Percentiles rank a stretch among this genome's conserved stretches.
phyloP scores from a whole-genome alignment of 1,140 invertebrate species.

The Bombus confusus region DNA sequence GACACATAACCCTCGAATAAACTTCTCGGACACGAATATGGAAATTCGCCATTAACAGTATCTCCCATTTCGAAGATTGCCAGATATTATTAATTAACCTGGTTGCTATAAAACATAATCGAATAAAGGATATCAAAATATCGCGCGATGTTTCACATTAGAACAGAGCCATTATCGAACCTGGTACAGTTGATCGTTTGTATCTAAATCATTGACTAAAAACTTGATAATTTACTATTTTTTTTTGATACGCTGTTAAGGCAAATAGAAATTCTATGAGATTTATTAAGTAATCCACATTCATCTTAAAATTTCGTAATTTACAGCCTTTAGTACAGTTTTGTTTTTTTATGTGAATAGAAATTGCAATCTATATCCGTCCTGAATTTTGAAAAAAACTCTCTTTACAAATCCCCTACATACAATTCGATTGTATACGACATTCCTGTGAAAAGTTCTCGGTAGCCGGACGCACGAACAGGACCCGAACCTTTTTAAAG shows the following conservation, averaged over 20 bases:
- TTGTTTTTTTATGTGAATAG: too few species aligned
- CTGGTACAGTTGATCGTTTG: too few species aligned
- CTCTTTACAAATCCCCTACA: not conserved
- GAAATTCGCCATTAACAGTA: not conserved
- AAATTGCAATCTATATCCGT: too few species aligned
- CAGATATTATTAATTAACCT: not conserved
- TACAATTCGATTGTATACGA: not conserved
- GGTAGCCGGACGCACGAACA: not conserved
- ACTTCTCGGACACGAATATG: not conserved
- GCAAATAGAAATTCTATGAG: too few species aligned
- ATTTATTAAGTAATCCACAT: too few species aligned
- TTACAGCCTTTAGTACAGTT: too few species aligned
- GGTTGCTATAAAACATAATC: not conserved
- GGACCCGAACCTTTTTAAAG: slow-evolving; percentile 47
- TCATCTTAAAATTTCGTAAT: too few species aligned
- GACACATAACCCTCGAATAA: slow-evolving; percentile 5
- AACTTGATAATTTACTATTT: too few species aligned
- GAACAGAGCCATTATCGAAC: too few species aligned
- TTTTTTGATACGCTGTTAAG: too few species aligned
- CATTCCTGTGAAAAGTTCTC: not conserved
- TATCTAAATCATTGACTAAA: too few species aligned
- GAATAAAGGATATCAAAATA: too few species aligned
- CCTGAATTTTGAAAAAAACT: not conserved
- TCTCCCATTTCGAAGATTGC: not conserved
- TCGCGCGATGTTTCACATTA: not conserved